phyloP scores from a whole-genome alignment of 2,797 vertebrate genomes.

The Urocyon cinereoargenteus region DNA sequence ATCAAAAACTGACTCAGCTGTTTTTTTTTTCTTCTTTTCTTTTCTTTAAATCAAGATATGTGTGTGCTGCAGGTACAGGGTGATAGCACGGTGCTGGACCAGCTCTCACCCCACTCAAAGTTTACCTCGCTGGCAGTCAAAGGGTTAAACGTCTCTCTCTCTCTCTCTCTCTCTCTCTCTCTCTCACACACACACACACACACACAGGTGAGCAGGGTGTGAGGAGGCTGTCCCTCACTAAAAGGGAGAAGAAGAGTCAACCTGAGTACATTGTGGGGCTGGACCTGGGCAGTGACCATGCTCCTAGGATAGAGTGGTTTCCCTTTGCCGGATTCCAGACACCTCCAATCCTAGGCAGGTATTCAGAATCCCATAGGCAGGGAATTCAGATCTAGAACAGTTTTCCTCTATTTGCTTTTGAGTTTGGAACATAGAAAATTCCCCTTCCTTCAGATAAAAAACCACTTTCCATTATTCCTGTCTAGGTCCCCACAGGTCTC shows the following conservation, averaged over 20 bases:
- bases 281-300: background rate
- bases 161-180: no score
- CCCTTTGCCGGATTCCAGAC: background rate
- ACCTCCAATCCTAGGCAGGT: background rate
- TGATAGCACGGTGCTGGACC: background rate
- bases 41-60: constrained; percentile 79
- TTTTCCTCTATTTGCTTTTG: constrained; percentile 39
- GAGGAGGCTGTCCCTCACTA: constrained; percentile 13
- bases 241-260: constrained; percentile 43
- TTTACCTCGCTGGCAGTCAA: background rate
- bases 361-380: background rate
- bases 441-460: constrained; percentile 23
- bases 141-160: constrained; percentile 81
- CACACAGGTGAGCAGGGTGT: constrained; percentile 47
- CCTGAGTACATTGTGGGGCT: background rate
- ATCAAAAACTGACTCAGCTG: constrained; percentile 91
- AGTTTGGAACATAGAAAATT: constrained; percentile 46
- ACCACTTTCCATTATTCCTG: background rate
- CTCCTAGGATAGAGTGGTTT: background rate
- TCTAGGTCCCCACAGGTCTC: background rate
- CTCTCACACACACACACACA: no score
- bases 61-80: constrained; percentile 81
- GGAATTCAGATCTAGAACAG: background rate
- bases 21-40: constrained; percentile 79
- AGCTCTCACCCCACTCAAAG: constrained; percentile 10